Conservation (phyloP, 2,113 vertebrate species). For the Leptocoma aspasia region DNA sequence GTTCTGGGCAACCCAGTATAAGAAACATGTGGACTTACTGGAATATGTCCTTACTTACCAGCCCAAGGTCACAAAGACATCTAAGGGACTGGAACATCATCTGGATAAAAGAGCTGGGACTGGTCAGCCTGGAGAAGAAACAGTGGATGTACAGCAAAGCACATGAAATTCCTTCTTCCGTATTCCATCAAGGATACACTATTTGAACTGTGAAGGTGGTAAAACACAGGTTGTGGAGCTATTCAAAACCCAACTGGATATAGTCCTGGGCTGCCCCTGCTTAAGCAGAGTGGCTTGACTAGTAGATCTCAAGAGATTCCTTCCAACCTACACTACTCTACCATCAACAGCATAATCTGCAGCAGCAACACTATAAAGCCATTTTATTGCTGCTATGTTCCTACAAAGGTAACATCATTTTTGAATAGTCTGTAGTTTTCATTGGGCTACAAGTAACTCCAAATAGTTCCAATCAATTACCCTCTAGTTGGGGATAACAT, state of each 20-base stretch:
- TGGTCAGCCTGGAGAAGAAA: neutral
- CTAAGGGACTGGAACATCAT: neutral
- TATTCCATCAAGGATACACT: neutral
- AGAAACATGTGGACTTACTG: neutral
- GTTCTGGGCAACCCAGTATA: neutral
- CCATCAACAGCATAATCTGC: neutral
- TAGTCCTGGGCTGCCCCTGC: neutral
- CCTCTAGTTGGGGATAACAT: neutral
- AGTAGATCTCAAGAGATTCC: neutral
- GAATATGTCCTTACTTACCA: neutral
- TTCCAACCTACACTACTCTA: neutral
- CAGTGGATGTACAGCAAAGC: neutral
- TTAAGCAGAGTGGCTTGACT: neutral
- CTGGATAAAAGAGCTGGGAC: neutral
- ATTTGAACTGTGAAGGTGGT: neutral
- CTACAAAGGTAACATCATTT: neutral
- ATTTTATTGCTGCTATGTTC: neutral
- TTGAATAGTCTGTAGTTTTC: neutral
- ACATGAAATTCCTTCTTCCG: neutral
- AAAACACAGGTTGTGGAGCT: neutral
- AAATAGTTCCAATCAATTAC: conserved; percentile 12
- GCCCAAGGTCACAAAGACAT: neutral
- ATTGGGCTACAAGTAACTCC: neutral
- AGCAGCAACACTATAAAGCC: neutral
- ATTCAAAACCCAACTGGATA: neutral